phyloP scores from a whole-genome alignment of 2,888 invertebrate genomes.

The Euspilapteryx auroguttella region DNA sequence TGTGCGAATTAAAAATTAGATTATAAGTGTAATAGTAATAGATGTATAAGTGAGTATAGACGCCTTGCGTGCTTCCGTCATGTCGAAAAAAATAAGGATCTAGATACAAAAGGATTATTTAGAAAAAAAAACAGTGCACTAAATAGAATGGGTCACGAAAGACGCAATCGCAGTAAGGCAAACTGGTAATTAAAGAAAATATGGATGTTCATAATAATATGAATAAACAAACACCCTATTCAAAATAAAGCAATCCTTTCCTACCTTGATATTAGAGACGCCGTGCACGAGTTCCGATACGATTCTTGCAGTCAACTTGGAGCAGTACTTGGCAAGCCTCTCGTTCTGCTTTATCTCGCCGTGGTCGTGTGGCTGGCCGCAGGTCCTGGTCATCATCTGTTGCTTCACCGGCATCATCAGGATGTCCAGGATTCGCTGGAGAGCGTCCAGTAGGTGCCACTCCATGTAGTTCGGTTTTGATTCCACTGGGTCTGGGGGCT shows the following conservation, averaged over 20 bases:
- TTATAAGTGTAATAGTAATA: no score
- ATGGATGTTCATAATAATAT: no score
- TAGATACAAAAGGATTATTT: no score
- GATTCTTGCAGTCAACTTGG: slow-evolving; percentile 78
- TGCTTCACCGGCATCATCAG: slow-evolving; percentile 76
- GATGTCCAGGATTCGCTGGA: slow-evolving; percentile 80
- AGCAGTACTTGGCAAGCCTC: slow-evolving; percentile 67
- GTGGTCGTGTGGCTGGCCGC: slow-evolving; percentile 41
- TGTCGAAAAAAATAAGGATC: no score
- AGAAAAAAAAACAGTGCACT: no score
- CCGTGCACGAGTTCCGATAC: slow-evolving; percentile 76
- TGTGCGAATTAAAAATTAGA: no score
- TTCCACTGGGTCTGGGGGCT: slow-evolving; percentile 19
- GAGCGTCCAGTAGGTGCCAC: slow-evolving; percentile 78
- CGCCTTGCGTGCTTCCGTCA: no score
- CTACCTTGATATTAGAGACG: slow-evolving; percentile 26
- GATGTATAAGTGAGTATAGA: no score
- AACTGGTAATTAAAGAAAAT: no score
- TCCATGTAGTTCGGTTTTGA: slow-evolving; percentile 24
- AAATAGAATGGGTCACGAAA: no score
- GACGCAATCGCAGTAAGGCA: no score
- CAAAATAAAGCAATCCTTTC: slow-evolving; percentile 2
- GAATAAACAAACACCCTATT: no score
- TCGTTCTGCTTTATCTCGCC: slow-evolving; percentile 57
- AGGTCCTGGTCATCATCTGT: slow-evolving; percentile 49